A percentile compares a stretch with the other conserved stretches of the same genome.
Conservation (phyloP, 1,140 invertebrate species). For the Ips nitidus region DNA sequence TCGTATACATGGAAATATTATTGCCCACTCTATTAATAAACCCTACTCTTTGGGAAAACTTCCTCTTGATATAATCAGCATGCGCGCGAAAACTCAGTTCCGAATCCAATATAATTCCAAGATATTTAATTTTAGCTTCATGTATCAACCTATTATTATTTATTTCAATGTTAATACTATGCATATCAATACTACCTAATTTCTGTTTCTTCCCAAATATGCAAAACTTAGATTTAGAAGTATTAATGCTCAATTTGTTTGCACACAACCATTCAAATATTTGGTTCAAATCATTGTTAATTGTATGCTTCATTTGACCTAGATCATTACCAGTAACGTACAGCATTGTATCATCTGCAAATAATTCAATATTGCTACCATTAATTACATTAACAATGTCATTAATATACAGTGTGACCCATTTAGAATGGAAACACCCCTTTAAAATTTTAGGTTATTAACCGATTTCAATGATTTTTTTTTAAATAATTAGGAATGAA, state of each 20-base stretch:
- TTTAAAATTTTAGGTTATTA: too few species aligned
- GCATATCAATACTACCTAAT: background rate
- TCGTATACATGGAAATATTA: conserved; percentile 6
- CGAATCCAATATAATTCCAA: background rate
- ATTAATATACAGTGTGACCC: too few species aligned
- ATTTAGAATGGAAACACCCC: too few species aligned
- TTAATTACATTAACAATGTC: too few species aligned
- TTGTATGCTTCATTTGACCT: background rate
- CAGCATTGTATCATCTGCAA: too few species aligned
- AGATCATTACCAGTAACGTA: conserved; percentile 1
- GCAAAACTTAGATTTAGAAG: background rate
- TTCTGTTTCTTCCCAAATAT: conserved; percentile 2
- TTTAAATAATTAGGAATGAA: too few species aligned
- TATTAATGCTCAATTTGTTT: background rate
- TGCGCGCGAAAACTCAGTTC: background rate
- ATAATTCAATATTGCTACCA: too few species aligned
- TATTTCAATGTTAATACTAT: background rate
- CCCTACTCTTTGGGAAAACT: background rate
- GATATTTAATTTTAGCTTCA: background rate
- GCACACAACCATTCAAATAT: conserved; percentile 1
- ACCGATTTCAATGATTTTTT: too few species aligned
- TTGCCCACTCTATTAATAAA: conserved; percentile 3
- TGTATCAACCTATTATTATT: conserved; percentile 1
- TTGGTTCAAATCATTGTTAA: too few species aligned
- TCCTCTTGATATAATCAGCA: conserved; percentile 3